Evolutionary conservation across 2,797 vertebrate species (phyloP), one percentile per base, ranked within the genome.

Genomic region (Cyclura pinguis): DNA sequence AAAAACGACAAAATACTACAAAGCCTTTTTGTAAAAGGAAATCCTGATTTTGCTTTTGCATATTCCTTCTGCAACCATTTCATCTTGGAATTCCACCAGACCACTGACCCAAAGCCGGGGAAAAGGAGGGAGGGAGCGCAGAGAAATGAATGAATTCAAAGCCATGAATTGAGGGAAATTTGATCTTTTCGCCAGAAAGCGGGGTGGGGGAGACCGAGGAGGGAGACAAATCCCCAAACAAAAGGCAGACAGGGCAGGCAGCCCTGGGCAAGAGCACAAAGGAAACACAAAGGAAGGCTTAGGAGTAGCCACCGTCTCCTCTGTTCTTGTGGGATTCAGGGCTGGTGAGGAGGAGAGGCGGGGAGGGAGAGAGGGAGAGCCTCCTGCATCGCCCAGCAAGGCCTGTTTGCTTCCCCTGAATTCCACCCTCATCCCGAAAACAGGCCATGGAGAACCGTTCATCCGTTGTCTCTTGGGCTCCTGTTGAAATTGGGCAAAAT

Each of bases 141-240:
- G 87, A 89, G 83, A 29, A 59, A 84, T 32, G 38, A 87, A 87
- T 64, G 78, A 42, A 77, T 78, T 85, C 88, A 78, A 80, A 72
- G 89, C 80, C 73, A 27, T 80, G 90, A 47, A 81, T 67, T 87
- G 78, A 76, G 50, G 59, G 90, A 29, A 42, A 87, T 77, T 38
- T 29, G 85, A 91, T 69, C 90, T 87, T 78, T 67, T 62, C 55
- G 35, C 59, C n/a, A 89, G 88, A 24, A 29, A 76, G 59, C 16
- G 3, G 72, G 32, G 47, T 47, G 57, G 18, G 6, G 13, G 22
- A 20, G 67, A 5, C n/a, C 32, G 8, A 18, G 81, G 13, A 80
- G 32, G 35, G 47, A 35, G 47, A 35, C 73, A 89, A 86, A 90
- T 90, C 84, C 89, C 78, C 35, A n/a, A n/a, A 90, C 89, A 90